Evolutionary conservation across 2,888 invertebrate species (phyloP).

Genomic region (Cacoxenus indagator): DNA sequence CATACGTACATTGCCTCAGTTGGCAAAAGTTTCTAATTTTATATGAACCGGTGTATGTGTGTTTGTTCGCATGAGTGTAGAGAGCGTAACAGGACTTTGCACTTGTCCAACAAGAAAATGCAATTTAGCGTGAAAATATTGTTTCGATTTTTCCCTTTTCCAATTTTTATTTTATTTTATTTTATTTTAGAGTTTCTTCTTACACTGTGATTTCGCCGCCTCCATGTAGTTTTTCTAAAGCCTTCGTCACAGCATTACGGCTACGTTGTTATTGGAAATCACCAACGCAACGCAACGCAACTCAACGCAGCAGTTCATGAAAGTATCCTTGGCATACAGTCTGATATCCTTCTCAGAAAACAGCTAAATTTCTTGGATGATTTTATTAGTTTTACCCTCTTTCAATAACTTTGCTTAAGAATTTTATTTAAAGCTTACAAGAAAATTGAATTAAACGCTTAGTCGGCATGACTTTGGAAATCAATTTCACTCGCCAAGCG

Average conservation of each 20-base stretch:
- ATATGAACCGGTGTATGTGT: conserved; percentile 17
- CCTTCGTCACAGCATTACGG: too few relatives aligned
- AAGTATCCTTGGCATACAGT: background rate
- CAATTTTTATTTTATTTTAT: background rate
- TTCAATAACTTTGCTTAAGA: conserved; percentile 25
- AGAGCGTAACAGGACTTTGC: conserved; percentile 8
- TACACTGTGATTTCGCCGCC: background rate
- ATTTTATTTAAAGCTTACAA: conserved; percentile 24
- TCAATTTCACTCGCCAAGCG: conserved; percentile 14
- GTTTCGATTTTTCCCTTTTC: conserved; percentile 19
- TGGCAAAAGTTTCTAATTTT: conserved; percentile 13
- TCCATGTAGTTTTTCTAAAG: too few relatives aligned
- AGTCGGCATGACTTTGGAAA: conserved; percentile 18
- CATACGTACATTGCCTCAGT: background rate
- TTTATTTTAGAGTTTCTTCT: background rate
- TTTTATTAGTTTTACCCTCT: conserved; percentile 27
- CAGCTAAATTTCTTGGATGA: conserved; percentile 17
- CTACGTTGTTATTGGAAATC: background rate
- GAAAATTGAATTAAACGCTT: conserved; percentile 29
- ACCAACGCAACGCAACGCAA: background rate
- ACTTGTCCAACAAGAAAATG: conserved; percentile 42
- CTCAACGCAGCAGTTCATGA: background rate
- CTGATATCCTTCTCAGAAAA: background rate
- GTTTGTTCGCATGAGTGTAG: conserved; percentile 5
- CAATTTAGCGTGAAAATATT: conserved; percentile 42